Conservation (phyloP, 2,888 invertebrate genomes). For the Cerastis rubricosa region DNA sequence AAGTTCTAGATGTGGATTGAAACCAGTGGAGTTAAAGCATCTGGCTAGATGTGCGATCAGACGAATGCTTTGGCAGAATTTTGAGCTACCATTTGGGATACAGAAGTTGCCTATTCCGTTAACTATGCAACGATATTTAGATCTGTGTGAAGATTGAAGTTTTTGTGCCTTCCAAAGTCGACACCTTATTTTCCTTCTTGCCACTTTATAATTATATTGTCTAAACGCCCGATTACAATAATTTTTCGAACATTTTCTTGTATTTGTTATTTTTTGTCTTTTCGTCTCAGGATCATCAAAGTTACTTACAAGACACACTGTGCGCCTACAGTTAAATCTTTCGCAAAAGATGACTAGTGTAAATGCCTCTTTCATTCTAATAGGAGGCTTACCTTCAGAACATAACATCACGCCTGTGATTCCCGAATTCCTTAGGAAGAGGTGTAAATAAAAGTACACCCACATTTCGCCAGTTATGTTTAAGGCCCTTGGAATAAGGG, state of each 20-base stretch:
- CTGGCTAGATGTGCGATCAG: slow-evolving; percentile 94
- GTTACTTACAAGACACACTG: not conserved
- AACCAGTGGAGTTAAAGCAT: slow-evolving; percentile 94
- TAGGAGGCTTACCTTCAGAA: not conserved
- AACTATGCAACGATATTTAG: slow-evolving; percentile 93
- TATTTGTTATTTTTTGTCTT: not conserved
- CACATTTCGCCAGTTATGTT: too few species aligned
- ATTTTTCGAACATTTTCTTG: not conserved
- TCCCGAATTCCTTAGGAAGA: too few species aligned
- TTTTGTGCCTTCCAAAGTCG: not conserved
- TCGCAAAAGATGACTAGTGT: not conserved
- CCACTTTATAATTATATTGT: not conserved
- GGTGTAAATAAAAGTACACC: too few species aligned
- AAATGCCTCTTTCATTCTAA: not conserved
- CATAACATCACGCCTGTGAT: too few species aligned
- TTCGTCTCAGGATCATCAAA: not conserved
- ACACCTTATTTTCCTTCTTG: not conserved
- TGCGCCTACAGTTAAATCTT: not conserved
- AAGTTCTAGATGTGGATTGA: slow-evolving; percentile 90
- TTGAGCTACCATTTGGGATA: slow-evolving; percentile 94
- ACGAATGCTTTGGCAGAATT: slow-evolving; percentile 92
- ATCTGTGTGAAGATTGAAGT: slow-evolving; percentile 93
- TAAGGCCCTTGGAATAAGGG: too few species aligned
- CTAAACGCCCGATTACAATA: not conserved
- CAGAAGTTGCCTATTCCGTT: slow-evolving; percentile 92